A percentile compares a stretch with the other conserved stretches of the same genome.
Conservation (phyloP, 2,797 vertebrate species). For the Enteromius afrohamiltoni region DNA sequence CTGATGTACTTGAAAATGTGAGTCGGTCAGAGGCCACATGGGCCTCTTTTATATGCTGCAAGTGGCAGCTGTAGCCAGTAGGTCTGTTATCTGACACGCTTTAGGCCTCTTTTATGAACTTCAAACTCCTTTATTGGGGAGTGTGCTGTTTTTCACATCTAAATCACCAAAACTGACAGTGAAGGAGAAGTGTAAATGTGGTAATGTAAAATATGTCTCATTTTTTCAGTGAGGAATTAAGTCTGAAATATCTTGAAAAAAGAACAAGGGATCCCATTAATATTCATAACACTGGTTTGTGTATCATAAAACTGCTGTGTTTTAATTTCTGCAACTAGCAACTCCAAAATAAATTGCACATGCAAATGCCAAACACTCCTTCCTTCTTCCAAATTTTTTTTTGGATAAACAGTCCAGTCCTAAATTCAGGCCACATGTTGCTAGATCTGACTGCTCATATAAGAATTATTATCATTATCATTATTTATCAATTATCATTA, state of each 20-base stretch:
- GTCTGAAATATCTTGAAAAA: neutral
- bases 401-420: neutral
- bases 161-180: slow-evolving; percentile 26
- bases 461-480: too few species aligned
- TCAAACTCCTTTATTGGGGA: slow-evolving; percentile 42
- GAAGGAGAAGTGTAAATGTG: slow-evolving; percentile 14
- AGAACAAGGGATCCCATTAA: neutral
- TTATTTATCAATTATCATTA: too few species aligned
- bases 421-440: neutral
- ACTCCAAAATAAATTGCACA: too few species aligned
- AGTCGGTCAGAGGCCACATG: slow-evolving; percentile 49
- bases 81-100: slow-evolving; percentile 56
- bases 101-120: slow-evolving; percentile 53
- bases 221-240: neutral
- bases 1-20: slow-evolving; percentile 25
- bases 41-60: slow-evolving; percentile 53
- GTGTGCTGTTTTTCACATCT: slow-evolving; percentile 24
- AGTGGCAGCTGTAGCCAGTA: slow-evolving; percentile 59
- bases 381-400: neutral
- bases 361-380: neutral
- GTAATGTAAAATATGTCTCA: neutral
- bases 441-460: neutral
- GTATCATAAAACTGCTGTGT: too few species aligned
- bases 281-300: neutral
- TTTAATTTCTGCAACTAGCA: too few species aligned